phyloP scores from a whole-genome alignment of 2,113 vertebrate genomes.

The Dipodomys merriami region DNA sequence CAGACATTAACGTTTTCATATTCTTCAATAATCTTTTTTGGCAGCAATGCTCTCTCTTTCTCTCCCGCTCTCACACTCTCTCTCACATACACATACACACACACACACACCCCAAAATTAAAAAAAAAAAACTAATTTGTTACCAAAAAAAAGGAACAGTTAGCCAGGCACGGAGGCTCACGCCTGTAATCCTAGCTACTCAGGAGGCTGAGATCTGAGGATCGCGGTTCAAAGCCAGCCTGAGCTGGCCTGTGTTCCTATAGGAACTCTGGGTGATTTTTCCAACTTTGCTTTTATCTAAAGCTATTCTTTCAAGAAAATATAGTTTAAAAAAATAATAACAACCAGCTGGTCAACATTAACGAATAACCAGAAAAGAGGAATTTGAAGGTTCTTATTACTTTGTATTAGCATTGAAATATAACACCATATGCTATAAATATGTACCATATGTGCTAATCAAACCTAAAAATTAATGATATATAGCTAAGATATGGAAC shows the following conservation, averaged over 20 bases:
- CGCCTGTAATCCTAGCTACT: too few relatives aligned
- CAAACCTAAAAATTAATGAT: not conserved
- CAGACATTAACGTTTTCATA: not conserved
- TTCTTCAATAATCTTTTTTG: not conserved
- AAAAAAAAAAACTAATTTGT: slow-evolving; percentile 6
- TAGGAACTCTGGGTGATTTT: not conserved
- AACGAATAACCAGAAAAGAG: not conserved
- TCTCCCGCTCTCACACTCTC: too few relatives aligned
- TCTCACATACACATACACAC: too few relatives aligned
- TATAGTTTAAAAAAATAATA: not conserved
- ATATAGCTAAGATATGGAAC: too few relatives aligned
- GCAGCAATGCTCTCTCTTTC: not conserved
- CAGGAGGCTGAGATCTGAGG: too few relatives aligned
- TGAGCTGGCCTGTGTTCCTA: too few relatives aligned
- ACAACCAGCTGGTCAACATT: too few relatives aligned
- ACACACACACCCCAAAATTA: too few relatives aligned
- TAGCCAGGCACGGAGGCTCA: not conserved
- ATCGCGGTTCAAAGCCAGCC: too few relatives aligned
- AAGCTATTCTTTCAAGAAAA: not conserved
- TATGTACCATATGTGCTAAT: not conserved
- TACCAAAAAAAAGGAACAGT: not conserved
- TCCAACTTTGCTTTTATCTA: not conserved
- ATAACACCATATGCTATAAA: not conserved
- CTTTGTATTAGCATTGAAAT: not conserved
- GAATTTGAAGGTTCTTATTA: not conserved